Conservation (phyloP, 2,797 vertebrate species). For the Eulemur rubriventer region DNA sequence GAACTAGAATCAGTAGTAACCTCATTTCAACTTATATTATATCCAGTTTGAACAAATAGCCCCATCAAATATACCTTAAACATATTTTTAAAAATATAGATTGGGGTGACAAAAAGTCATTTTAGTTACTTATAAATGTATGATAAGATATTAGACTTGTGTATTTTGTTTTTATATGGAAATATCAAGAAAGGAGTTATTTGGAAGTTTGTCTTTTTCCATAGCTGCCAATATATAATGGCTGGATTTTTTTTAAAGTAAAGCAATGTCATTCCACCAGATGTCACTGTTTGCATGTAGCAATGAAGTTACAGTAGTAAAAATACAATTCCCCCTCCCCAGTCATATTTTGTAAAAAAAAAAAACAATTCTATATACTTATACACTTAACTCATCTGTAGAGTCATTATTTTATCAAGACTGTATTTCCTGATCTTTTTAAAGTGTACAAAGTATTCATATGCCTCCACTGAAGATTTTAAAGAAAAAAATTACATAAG, state of each 20-base stretch:
- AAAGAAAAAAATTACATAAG: neutral
- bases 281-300: conserved; percentile 86
- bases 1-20: neutral
- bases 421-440: neutral
- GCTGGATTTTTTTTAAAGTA: conserved; percentile 13
- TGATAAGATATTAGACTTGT: neutral
- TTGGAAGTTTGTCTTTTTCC: conserved; percentile 15
- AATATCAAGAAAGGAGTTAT: neutral
- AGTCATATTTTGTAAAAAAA: conserved; percentile 38
- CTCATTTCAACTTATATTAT: conserved; percentile 7
- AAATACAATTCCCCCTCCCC: neutral
- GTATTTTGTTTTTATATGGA: conserved; percentile 4
- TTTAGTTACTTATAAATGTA: neutral
- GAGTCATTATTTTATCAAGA: conserved; percentile 3
- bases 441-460: neutral
- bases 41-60: conserved; percentile 3
- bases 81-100: neutral
- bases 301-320: conserved; percentile 35
- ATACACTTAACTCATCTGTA: neutral
- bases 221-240: neutral
- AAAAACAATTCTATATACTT: neutral
- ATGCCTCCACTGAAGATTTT: neutral
- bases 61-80: neutral
- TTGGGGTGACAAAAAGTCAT: neutral
- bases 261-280: conserved; percentile 82